These are phyloP conservation scores for Fistularia commersonii DNA, from an alignment of 2,797 vertebrate species.

Conservation along the genomic window DNA sequence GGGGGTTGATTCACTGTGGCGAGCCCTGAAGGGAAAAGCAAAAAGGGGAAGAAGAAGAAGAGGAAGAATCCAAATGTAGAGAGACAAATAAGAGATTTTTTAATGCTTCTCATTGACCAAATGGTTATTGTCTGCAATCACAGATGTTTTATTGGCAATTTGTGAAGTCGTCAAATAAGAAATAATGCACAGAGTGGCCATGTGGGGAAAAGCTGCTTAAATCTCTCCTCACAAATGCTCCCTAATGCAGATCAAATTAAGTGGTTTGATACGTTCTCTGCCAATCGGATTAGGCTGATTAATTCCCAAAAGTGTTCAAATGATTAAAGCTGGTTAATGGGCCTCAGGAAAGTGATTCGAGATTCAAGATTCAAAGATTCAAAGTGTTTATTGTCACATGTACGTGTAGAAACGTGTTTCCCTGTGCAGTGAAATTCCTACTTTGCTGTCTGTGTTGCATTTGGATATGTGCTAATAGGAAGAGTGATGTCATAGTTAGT, in stretches of 20 bases:
- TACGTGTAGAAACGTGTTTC: neutral
- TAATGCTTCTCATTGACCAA: too few relatives aligned
- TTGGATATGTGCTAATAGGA: too few relatives aligned
- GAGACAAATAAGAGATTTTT: too few relatives aligned
- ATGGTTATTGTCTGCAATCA: too few relatives aligned
- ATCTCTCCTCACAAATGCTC: slow-evolving; percentile 57
- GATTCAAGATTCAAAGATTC: too few relatives aligned
- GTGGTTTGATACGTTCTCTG: slow-evolving; percentile 70
- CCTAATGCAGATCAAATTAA: slow-evolving; percentile 69
- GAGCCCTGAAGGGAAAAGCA: too few relatives aligned
- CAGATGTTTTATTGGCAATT: neutral
- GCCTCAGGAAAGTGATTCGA: slow-evolving; percentile 51
- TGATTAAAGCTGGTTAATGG: slow-evolving; percentile 71
- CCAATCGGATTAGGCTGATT: slow-evolving; percentile 72
- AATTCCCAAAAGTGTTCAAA: slow-evolving; percentile 72
- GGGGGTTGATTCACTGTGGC: too few relatives aligned
- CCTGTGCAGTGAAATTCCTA: too few relatives aligned
- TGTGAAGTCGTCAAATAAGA: slow-evolving; percentile 48
- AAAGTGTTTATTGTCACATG: slow-evolving; percentile 33
- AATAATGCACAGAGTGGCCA: slow-evolving; percentile 44
- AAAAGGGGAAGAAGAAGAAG: too few relatives aligned
- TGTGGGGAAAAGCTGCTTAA: slow-evolving; percentile 62
- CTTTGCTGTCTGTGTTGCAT: too few relatives aligned
- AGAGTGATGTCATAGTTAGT: slow-evolving; percentile 38
- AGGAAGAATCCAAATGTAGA: too few relatives aligned